Percentiles rank a stretch among this genome's conserved stretches.
Conservation (phyloP, 2,888 invertebrate genomes). For the Pollenia angustigena region DNA sequence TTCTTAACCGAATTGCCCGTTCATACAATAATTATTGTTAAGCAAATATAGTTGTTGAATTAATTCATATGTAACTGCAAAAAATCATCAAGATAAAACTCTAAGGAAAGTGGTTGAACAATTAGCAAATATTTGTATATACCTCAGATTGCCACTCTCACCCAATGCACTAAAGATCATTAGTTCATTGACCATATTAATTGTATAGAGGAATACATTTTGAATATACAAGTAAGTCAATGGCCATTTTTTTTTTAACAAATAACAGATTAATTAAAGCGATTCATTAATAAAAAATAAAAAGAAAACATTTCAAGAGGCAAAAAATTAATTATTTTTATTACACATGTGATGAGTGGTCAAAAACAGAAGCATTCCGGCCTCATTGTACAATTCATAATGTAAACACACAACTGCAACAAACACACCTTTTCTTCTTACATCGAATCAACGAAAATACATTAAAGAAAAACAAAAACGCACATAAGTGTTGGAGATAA, state of each 20-base stretch:
- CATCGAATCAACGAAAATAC: slow-evolving; percentile 6
- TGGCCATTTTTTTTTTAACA: not conserved
- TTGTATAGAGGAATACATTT: not conserved
- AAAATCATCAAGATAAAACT: too few relatives aligned
- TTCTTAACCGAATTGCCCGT: too few relatives aligned
- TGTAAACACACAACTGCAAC: slow-evolving; percentile 47
- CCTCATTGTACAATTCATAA: slow-evolving; percentile 31
- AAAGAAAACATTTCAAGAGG: slow-evolving; percentile 44
- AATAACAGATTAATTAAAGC: slow-evolving; percentile 51
- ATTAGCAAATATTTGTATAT: not conserved
- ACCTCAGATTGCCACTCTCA: not conserved
- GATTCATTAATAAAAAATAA: slow-evolving; percentile 48
- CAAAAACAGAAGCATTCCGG: slow-evolving; percentile 72
- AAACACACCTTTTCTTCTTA: slow-evolving; percentile 34
- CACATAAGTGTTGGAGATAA: slow-evolving; percentile 27
- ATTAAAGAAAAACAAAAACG: slow-evolving; percentile 9
- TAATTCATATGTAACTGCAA: too few relatives aligned
- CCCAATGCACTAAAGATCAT: not conserved
- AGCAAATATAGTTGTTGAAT: too few relatives aligned
- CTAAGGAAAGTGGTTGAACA: too few relatives aligned
- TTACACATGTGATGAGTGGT: slow-evolving; percentile 72
- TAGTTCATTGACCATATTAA: slow-evolving; percentile 29
- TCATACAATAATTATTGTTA: too few relatives aligned
- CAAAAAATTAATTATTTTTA: slow-evolving; percentile 48
- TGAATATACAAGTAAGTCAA: slow-evolving; percentile 21